Conservation (phyloP, 1,140 invertebrate genomes). For the Heliothis virescens region DNA sequence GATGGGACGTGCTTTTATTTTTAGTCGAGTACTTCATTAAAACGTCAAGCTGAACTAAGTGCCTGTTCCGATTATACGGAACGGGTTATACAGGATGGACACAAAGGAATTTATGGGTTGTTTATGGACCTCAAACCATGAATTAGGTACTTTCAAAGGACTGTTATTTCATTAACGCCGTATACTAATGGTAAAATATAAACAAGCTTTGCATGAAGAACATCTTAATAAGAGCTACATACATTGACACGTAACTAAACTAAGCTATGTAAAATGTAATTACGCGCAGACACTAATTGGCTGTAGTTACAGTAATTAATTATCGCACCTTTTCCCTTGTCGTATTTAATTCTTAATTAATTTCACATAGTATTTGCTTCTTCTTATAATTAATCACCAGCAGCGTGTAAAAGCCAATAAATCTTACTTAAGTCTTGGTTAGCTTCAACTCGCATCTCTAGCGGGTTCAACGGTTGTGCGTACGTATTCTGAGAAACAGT, state of each 20-base stretch:
- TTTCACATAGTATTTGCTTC: too few species aligned
- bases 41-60: constrained; percentile 31
- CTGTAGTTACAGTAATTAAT: too few species aligned
- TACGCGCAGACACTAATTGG: too few species aligned
- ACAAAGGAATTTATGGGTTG: constrained; percentile 9
- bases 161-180: too few species aligned
- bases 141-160: background rate
- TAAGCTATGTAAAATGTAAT: too few species aligned
- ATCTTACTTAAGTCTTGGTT: constrained; percentile 9
- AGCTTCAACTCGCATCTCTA: constrained; percentile 35
- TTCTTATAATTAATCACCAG: too few species aligned
- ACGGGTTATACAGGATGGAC: constrained; percentile 17
- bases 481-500: constrained; percentile 74
- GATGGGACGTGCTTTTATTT: constrained; percentile 39
- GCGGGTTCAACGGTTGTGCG: constrained; percentile 32
- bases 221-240: too few species aligned
- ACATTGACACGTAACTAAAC: too few species aligned
- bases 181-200: too few species aligned
- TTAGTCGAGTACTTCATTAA: constrained; percentile 43
- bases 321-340: too few species aligned
- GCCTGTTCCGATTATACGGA: constrained; percentile 11
- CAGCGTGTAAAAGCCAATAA: constrained; percentile 27
- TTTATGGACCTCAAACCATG: background rate
- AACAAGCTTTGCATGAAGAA: too few species aligned
- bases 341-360: too few species aligned